phyloP scores from a whole-genome alignment of 2,113 vertebrate genomes.

The Odobenus rosmarus region DNA sequence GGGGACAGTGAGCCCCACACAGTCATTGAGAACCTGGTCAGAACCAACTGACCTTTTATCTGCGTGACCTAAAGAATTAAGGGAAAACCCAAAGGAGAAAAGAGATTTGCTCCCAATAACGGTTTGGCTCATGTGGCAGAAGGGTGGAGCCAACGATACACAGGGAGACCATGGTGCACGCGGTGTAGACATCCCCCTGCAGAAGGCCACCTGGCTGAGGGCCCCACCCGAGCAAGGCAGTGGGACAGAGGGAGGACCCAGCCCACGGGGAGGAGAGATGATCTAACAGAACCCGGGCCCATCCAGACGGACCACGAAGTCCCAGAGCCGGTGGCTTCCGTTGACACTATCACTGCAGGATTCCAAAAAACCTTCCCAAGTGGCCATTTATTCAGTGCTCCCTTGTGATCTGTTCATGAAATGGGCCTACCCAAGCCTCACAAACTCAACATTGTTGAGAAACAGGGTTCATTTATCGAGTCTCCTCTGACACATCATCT shows the following conservation, averaged over 20 bases:
- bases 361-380: neutral
- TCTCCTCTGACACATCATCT: neutral
- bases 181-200: neutral
- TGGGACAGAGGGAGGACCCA: neutral
- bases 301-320: no score
- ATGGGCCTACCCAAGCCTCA: neutral
- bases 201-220: fast-evolving
- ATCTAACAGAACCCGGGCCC: neutral
- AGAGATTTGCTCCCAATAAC: neutral
- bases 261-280: neutral
- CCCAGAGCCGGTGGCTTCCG: neutral
- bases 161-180: neutral
- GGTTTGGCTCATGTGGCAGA: neutral
- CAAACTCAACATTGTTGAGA: neutral
- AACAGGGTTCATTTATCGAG: neutral
- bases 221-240: no score
- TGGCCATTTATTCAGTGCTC: neutral
- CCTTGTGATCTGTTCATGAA: neutral
- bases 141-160: neutral
- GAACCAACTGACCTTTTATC: neutral
- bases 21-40: neutral
- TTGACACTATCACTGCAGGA: neutral
- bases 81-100: neutral
- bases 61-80: neutral
- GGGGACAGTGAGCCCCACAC: fast-evolving